Evolutionary conservation across 2,888 invertebrate species (phyloP), one percentile per base, ranked within the genome.

Genomic region (Harmothoe impar): DNA sequence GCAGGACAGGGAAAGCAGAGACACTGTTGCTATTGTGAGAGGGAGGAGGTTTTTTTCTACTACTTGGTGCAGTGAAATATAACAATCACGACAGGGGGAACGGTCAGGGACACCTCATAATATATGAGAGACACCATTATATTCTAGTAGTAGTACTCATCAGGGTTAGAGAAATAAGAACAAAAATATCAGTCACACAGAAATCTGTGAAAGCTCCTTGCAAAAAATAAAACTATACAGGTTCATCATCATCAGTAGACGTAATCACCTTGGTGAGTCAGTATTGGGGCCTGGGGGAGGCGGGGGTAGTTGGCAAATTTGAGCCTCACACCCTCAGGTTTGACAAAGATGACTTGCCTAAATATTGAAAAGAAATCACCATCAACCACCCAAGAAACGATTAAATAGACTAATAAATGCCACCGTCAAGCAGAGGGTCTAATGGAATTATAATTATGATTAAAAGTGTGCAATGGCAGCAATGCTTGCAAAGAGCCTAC

Each of bases 141-240:
- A 43, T 43, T 17, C 17, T 54, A 29, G 29, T 29, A 86, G 23
- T 86, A 25, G 52, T 86, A 86, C 31, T 43, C 23, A 81, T 81
- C 81, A 81, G 81, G 81, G 81, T 81, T 81, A 81, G 81, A 81
- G 33, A 81, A 43, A n/a, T 81, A 17, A 81, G 25, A 81, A 81
- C 43, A 43, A 43, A 81, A 17, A n/a, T 81, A 81, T 81, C 35
- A 81, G 43, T n/a, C 31, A 81, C 81, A 81, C 81, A 89, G 25
- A 89, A 56, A 77, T 78, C 78, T 89, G 89, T 89, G 89, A 43
- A 89, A 89, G 89, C 89, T 89, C 89, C 89, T 89, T 89, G 89
- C 89, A 89, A 89, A 89, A 78, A 51, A 43, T 43, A 25, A 85
- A 52, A 25, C 23, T 29, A 33, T 20, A 35, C 25, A 81, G 29